A percentile compares a stretch with the other conserved stretches of the same genome.
Evolutionary conservation across 2,797 vertebrate species (phyloP).

Genomic region (Mus minutoides): DNA sequence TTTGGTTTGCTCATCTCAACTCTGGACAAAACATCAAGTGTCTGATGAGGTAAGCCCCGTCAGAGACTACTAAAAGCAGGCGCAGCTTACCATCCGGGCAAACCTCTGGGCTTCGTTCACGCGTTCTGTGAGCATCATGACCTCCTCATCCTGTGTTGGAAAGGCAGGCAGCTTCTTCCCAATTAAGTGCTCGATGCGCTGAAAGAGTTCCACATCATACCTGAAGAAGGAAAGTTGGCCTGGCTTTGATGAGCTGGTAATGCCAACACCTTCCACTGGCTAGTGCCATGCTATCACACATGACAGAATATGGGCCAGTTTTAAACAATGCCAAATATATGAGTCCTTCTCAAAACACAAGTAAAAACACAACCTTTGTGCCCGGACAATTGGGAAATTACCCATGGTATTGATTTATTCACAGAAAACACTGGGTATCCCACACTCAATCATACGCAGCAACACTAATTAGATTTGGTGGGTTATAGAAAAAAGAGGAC

Average conservation of each 20-base stretch:
- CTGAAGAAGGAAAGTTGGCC: slow-evolving; percentile 82
- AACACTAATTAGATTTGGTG: too few relatives aligned
- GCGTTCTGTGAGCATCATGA: slow-evolving; percentile 98
- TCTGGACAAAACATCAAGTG: not conserved
- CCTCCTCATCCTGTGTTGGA: slow-evolving; percentile 96
- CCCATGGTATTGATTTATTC: not conserved
- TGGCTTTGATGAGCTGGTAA: not conserved
- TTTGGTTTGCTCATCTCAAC: not conserved
- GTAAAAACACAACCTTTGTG: not conserved
- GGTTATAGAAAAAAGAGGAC: not conserved
- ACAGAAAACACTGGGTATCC: not conserved
- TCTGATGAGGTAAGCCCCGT: too few relatives aligned
- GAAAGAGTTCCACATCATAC: slow-evolving; percentile 98
- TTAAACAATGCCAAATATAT: not conserved
- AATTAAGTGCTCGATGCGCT: slow-evolving; percentile 96
- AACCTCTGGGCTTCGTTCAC: slow-evolving; percentile 97
- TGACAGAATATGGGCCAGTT: not conserved
- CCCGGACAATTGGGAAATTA: not conserved
- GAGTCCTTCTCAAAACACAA: not conserved
- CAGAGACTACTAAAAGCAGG: not conserved
- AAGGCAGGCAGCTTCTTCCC: slow-evolving; percentile 98
- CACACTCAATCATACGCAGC: too few relatives aligned
- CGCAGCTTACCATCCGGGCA: slow-evolving; percentile 91
- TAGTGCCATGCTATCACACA: not conserved
- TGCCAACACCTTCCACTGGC: not conserved